phyloP scores from a whole-genome alignment of 2,888 invertebrate genomes.

The Aricia artaxerxes region DNA sequence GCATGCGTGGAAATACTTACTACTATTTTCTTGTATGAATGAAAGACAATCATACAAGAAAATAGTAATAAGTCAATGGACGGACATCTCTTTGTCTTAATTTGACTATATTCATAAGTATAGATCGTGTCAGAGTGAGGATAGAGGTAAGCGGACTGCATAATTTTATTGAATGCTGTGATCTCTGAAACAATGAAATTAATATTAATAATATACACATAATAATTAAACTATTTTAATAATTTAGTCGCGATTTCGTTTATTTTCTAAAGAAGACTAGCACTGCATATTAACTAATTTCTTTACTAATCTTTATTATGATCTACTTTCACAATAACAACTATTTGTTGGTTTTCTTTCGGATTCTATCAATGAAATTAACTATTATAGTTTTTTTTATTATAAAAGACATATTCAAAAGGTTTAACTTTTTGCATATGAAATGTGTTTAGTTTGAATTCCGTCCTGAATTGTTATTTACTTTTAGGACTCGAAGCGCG shows the following conservation, averaged over 20 bases:
- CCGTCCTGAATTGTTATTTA: conserved; percentile 1
- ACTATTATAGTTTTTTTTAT: background rate
- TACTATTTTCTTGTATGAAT: background rate
- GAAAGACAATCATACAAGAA: background rate
- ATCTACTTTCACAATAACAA: background rate
- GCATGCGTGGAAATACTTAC: background rate
- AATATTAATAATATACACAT: background rate
- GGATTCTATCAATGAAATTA: background rate
- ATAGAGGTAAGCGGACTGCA: conserved; percentile 4
- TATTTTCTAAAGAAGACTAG: background rate
- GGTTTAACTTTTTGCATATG: background rate
- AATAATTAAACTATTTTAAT: background rate
- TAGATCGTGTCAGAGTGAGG: background rate
- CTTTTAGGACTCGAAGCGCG: background rate
- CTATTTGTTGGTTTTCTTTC: background rate
- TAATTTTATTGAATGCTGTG: conserved; percentile 3
- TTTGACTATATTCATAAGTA: background rate
- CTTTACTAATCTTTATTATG: background rate
- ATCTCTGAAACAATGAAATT: conserved; percentile 9
- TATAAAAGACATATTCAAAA: background rate
- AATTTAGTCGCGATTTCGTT: background rate
- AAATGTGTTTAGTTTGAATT: background rate
- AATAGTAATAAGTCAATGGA: background rate
- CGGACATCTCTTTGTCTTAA: background rate
- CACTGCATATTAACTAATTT: background rate